These are phyloP conservation scores for Xylota segnis DNA, from an alignment of 2,888 invertebrate species.

Conservation along the genomic window DNA sequence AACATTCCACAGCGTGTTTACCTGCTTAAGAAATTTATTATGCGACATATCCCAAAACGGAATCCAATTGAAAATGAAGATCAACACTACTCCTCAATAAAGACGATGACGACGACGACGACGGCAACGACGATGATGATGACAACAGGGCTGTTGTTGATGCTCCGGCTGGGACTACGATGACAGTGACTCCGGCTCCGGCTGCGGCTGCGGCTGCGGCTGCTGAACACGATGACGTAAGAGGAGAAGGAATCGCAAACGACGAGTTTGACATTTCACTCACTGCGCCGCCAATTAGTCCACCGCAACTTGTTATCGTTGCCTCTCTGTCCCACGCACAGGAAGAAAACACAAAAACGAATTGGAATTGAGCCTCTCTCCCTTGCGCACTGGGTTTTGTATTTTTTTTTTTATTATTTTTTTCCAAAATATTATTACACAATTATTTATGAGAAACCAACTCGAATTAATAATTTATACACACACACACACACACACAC, in stretches of 20 bases:
- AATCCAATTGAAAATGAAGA: conserved; percentile 68
- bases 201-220: conserved; percentile 14
- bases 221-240: conserved; percentile 56
- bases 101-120: conserved; percentile 51
- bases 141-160: conserved; percentile 29
- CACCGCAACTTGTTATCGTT: conserved; percentile 72
- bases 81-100: conserved; percentile 42
- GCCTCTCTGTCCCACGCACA: conserved; percentile 66
- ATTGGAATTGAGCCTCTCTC: conserved; percentile 51
- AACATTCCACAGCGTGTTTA: conserved; percentile 13
- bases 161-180: conserved; percentile 10
- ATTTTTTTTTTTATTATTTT: conserved; percentile 18
- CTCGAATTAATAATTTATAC: conserved; percentile 45
- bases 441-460: conserved; percentile 40
- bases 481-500: conserved; percentile 25
- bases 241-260: conserved; percentile 65
- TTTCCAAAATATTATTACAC: conserved; percentile 48
- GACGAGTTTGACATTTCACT: conserved; percentile 76
- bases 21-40: conserved; percentile 78
- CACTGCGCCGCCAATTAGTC: conserved; percentile 76
- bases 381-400: conserved; percentile 67
- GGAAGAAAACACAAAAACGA: conserved; percentile 24
- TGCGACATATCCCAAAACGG: conserved; percentile 78
- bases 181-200: neutral
- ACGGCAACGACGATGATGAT: conserved; percentile 56